Conservation (phyloP, 2,888 invertebrate species). For the Aspidapion aeneum region DNA sequence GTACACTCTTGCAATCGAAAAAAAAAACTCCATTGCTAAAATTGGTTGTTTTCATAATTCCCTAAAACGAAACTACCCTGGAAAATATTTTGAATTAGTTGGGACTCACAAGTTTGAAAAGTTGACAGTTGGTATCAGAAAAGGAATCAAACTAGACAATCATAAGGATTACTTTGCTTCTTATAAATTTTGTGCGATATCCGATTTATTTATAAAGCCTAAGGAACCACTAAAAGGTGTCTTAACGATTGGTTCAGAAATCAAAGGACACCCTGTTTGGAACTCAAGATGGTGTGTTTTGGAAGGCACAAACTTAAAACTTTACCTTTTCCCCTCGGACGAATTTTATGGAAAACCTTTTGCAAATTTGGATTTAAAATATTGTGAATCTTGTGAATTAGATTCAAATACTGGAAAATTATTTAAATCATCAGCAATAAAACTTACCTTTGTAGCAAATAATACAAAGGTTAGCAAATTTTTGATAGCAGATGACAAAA, state of each 20-base stretch:
- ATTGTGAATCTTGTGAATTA: background rate
- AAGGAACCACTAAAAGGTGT: background rate
- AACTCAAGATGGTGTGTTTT: background rate
- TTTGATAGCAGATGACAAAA: background rate
- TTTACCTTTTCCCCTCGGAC: background rate
- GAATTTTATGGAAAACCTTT: background rate
- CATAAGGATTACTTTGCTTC: background rate
- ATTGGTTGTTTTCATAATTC: background rate
- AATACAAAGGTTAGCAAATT: background rate
- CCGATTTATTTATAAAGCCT: background rate
- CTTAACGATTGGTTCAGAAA: background rate
- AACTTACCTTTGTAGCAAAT: background rate
- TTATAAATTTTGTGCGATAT: background rate
- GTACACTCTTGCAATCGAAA: background rate
- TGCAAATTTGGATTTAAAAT: background rate
- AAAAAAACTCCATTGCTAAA: background rate
- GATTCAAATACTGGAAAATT: background rate
- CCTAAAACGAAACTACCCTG: background rate
- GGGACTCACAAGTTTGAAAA: background rate
- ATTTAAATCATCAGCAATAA: background rate
- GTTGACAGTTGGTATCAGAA: background rate
- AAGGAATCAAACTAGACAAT: background rate
- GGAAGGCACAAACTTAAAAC: background rate
- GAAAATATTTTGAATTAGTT: background rate
- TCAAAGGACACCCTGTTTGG: background rate